Evolutionary conservation across 2,888 invertebrate species (phyloP).

Genomic region (Oxycera nigricornis): DNA sequence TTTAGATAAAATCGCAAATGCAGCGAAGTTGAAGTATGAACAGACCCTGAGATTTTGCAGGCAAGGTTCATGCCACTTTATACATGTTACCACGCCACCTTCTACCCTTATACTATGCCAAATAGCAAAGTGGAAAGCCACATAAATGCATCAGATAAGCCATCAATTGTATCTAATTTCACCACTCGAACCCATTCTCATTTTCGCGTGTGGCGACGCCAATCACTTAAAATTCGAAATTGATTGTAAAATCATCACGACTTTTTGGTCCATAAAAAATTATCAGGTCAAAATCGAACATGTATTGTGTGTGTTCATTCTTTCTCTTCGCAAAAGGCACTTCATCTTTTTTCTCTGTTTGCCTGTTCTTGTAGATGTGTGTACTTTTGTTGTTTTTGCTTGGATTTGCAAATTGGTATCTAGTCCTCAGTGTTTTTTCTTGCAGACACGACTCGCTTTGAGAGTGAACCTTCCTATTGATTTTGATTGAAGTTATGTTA

Average conservation of each 20-base stretch:
- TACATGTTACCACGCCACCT: neutral
- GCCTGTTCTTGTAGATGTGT: too few species aligned
- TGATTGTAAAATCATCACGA: constrained; percentile 12
- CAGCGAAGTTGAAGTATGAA: neutral
- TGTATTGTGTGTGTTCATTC: neutral
- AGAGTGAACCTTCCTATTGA: neutral
- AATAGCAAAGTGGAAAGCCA: neutral
- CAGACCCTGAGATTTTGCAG: neutral
- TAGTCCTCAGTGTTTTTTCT: too few species aligned
- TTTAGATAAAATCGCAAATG: constrained; percentile 17
- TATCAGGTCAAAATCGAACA: neutral
- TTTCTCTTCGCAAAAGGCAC: neutral
- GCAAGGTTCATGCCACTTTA: neutral
- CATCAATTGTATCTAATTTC: neutral
- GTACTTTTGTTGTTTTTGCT: too few species aligned
- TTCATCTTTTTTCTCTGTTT: neutral
- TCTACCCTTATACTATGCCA: neutral
- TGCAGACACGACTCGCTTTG: neutral
- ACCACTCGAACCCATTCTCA: neutral
- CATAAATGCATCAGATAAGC: neutral
- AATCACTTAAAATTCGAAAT: neutral
- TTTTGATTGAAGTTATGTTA: neutral
- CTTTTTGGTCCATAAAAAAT: neutral
- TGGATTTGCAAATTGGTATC: too few species aligned
- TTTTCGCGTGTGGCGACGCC: neutral